Percentiles rank a stretch among this genome's conserved stretches.
These are phyloP conservation scores for Nanorana parkeri DNA, from an alignment of 2,113 vertebrate genomes.

Conservation along the genomic window DNA sequence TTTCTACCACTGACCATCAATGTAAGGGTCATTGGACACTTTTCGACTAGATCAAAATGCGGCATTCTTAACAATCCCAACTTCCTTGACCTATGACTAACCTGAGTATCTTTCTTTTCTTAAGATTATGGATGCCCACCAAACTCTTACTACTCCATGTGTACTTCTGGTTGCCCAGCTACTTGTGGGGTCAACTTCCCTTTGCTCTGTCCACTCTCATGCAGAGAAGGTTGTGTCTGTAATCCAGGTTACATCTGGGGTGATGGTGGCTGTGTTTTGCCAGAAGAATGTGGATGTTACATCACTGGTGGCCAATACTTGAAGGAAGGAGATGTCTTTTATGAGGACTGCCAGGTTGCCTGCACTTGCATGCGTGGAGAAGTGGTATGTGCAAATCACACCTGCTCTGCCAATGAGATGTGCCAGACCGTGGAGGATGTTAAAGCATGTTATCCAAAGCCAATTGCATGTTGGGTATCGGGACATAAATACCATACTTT, in stretches of 20 bases:
- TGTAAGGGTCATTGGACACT: too few species aligned
- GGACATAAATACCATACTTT: background rate
- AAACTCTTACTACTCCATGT: background rate
- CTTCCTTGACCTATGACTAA: too few species aligned
- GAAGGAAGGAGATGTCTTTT: constrained; percentile 64
- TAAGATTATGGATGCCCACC: constrained; percentile 60
- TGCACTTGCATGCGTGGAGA: constrained; percentile 68
- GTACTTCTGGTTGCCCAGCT: background rate
- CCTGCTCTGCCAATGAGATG: constrained; percentile 63
- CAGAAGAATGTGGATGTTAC: constrained; percentile 71
- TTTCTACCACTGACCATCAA: too few species aligned
- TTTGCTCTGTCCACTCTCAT: constrained; percentile 60
- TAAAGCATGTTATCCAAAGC: constrained; percentile 61
- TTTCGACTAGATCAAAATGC: too few species aligned
- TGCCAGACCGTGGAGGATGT: constrained; percentile 67
- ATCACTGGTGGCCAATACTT: constrained; percentile 68
- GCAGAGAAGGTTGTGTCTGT: constrained; percentile 71
- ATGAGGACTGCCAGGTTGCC: constrained; percentile 61
- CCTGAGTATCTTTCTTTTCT: background rate
- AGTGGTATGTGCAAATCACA: constrained; percentile 61
- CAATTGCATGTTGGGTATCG: background rate
- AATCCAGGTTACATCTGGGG: constrained; percentile 67
- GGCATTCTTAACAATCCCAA: too few species aligned
- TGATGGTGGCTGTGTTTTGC: constrained; percentile 66
- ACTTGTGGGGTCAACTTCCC: constrained; percentile 41